Evolutionary conservation across 2,888 invertebrate species (phyloP).

Genomic region (Dasypogon diadema): DNA sequence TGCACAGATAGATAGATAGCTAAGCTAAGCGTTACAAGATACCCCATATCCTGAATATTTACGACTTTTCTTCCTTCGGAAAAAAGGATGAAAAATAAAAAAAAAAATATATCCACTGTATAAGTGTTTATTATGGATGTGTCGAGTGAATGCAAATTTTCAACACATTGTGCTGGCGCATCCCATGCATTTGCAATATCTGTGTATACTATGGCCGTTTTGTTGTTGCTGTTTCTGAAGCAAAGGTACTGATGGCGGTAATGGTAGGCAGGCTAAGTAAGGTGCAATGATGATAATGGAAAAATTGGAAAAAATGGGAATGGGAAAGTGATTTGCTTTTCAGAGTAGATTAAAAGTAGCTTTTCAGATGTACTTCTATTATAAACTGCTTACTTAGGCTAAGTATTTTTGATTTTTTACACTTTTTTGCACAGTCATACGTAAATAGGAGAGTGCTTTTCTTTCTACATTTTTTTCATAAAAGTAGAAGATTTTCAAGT

Average conservation of each 20-base stretch:
- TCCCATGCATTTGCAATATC: conserved; percentile 43
- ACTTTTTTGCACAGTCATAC: conserved; percentile 30
- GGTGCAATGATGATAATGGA: conserved; percentile 55
- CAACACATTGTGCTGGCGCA: conserved; percentile 37
- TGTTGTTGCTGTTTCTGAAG: neutral
- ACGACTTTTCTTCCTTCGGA: conserved; percentile 41
- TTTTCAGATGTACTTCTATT: conserved; percentile 32
- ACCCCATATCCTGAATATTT: conserved; percentile 36
- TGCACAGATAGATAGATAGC: conserved; percentile 33
- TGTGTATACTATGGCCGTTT: conserved; percentile 2
- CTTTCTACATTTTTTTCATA: no score
- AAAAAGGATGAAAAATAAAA: neutral
- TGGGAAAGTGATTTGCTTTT: conserved; percentile 46
- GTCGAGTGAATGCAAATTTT: conserved; percentile 46
- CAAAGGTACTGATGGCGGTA: neutral
- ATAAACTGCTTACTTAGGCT: conserved; percentile 40
- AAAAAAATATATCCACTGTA: conserved; percentile 6
- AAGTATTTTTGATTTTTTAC: conserved; percentile 48
- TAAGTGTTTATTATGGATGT: conserved; percentile 47
- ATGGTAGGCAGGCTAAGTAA: conserved; percentile 37
- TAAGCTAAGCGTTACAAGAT: conserved; percentile 32
- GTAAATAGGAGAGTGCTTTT: neutral
- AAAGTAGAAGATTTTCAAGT: no score
- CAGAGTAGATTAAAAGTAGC: conserved; percentile 47
- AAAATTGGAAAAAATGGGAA: conserved; percentile 54